phyloP scores from a whole-genome alignment of 2,113 vertebrate species.

The Phocoena sinus region DNA sequence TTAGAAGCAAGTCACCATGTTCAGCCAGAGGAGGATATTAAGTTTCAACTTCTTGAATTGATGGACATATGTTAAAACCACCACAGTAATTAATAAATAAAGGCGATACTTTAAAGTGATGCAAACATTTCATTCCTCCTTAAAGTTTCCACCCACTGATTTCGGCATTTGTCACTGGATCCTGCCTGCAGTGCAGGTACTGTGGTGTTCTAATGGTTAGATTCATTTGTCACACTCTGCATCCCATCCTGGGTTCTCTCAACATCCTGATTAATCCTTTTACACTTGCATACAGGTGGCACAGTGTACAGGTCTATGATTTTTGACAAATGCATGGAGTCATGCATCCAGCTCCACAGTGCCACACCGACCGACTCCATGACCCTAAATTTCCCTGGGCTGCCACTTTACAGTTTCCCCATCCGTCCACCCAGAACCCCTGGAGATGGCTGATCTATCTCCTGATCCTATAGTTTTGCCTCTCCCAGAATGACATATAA shows the following conservation, averaged over 20 bases:
- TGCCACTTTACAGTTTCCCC: not conserved
- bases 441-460: not conserved
- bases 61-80: not conserved
- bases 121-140: not conserved
- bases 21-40: not conserved
- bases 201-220: not conserved
- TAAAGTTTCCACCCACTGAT: not conserved
- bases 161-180: not conserved
- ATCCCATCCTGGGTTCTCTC: not conserved
- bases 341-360: not conserved
- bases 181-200: not conserved
- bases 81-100: not conserved
- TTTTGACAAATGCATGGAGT: not conserved
- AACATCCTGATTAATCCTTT: not conserved
- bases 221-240: not conserved
- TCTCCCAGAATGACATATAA: not conserved
- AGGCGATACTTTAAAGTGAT: not conserved
- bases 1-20: not conserved
- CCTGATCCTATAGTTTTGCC: not conserved
- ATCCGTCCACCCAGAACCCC: not conserved
- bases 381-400: not conserved
- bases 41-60: not conserved
- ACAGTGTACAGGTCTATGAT: not conserved
- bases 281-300: too few species aligned
- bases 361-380: rapidly evolving